phyloP scores from a whole-genome alignment of 2,113 vertebrate species.

The Oreochromis aureus region DNA sequence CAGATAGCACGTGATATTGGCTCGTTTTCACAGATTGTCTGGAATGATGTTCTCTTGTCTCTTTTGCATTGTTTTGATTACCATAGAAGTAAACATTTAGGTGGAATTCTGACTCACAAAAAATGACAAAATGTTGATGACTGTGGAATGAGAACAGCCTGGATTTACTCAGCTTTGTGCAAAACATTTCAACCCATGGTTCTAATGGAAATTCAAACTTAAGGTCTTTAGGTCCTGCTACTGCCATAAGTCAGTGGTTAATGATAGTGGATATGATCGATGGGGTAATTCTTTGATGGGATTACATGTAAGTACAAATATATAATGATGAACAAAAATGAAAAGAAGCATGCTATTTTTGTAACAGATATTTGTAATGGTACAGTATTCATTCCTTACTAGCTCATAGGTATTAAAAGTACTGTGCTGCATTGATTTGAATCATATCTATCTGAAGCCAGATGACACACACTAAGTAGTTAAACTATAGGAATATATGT shows the following conservation, averaged over 20 bases:
- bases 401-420: not conserved
- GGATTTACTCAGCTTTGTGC: not conserved
- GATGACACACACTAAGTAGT: not conserved
- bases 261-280: not conserved
- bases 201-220: not conserved
- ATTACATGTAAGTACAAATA: not conserved
- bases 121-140: not conserved
- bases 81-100: not conserved
- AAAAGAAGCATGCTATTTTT: not conserved
- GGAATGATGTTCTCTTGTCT: not conserved
- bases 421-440: not conserved
- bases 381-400: not conserved
- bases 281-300: not conserved
- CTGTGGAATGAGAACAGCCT: not conserved
- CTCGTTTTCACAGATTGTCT: not conserved
- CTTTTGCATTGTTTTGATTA: not conserved
- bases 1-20: not conserved
- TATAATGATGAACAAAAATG: not conserved
- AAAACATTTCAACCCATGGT: not conserved
- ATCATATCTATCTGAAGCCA: not conserved
- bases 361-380: not conserved
- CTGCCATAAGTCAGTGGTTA: not conserved
- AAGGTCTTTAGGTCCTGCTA: not conserved
- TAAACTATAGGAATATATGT: not conserved
- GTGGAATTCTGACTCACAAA: not conserved